Evolutionary conservation across 2,888 invertebrate genomes (phyloP).

Genomic region (Cataglyphis albicans): DNA sequence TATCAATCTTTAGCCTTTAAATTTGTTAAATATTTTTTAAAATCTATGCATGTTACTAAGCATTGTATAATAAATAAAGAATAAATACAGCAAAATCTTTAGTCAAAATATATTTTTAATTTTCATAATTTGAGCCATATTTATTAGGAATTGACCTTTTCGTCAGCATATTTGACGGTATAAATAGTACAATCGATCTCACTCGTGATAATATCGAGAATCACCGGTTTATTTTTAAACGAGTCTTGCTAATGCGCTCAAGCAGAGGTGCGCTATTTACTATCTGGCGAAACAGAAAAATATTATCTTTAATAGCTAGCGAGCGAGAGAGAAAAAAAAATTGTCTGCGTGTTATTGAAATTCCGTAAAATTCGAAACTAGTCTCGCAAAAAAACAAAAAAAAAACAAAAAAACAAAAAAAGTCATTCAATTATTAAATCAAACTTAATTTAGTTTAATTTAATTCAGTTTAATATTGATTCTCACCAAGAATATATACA

Average conservation of each 20-base stretch:
- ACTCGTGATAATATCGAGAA: slow-evolving; percentile 23
- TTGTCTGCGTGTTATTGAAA: neutral
- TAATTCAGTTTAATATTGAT: neutral
- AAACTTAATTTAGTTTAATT: neutral
- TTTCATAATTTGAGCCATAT: slow-evolving; percentile 19
- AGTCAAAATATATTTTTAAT: neutral
- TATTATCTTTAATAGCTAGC: slow-evolving; percentile 34
- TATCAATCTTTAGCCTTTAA: neutral
- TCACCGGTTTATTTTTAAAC: slow-evolving; percentile 67
- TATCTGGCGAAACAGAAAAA: slow-evolving; percentile 38
- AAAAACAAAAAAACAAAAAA: neutral
- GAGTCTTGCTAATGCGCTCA: slow-evolving; percentile 46
- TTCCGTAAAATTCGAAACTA: neutral
- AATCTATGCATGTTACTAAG: neutral
- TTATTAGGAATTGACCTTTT: slow-evolving; percentile 59
- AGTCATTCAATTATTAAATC: neutral
- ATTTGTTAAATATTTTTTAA: neutral
- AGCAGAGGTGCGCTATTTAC: slow-evolving; percentile 31
- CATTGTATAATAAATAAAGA: neutral
- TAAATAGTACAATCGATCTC: slow-evolving; percentile 48
- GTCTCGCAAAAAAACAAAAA: neutral
- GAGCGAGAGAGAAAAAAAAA: neutral
- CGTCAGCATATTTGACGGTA: slow-evolving; percentile 46
- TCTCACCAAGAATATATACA: neutral
- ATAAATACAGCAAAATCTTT: neutral